Evolutionary conservation across 1,140 invertebrate genomes (phyloP).

Genomic region (Plutomurus gul): DNA sequence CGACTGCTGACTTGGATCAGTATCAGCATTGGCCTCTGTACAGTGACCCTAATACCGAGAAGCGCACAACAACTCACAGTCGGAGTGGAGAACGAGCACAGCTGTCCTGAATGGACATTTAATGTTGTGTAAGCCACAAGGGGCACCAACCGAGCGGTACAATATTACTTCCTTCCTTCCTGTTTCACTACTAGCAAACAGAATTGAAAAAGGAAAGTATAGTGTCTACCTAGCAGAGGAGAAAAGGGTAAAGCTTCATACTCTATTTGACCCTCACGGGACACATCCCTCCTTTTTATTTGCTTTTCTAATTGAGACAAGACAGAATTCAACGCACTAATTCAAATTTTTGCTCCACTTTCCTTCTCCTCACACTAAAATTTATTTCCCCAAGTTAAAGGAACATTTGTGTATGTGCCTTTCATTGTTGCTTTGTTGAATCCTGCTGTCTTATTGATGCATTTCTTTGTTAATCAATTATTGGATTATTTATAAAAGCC

Average conservation of each 20-base stretch:
- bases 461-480: no score
- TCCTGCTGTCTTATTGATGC: no score
- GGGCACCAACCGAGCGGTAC: neutral
- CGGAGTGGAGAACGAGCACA: neutral
- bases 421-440: no score
- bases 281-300: slow-evolving; percentile 29
- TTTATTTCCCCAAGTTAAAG: slow-evolving; percentile 11
- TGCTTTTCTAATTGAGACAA: slow-evolving; percentile 20
- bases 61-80: no score
- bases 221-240: no score
- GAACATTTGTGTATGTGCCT: no score
- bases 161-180: slow-evolving; percentile 13
- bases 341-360: neutral
- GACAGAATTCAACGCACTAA: slow-evolving; percentile 16
- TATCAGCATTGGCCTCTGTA: no score
- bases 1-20: no score
- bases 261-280: neutral
- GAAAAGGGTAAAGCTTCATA: no score
- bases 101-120: slow-evolving; percentile 23
- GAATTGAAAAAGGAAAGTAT: neutral
- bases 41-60: no score
- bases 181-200: slow-evolving; percentile 10
- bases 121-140: slow-evolving; percentile 26
- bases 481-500: no score
- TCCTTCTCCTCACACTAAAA: neutral